phyloP scores from a whole-genome alignment of 2,113 vertebrate genomes.

The Haplochromis vanheusdeni region DNA sequence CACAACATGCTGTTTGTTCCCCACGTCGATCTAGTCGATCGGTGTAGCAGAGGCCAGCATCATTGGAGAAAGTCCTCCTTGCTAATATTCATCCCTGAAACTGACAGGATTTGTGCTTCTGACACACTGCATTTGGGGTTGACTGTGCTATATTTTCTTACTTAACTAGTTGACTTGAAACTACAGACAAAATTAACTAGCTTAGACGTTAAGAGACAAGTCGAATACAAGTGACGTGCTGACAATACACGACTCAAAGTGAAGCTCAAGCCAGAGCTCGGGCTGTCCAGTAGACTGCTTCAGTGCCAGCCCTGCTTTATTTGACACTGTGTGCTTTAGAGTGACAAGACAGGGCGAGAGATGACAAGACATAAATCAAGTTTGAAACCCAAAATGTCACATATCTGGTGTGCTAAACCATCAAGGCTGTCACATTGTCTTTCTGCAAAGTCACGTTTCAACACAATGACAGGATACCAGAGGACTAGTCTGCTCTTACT shows the following conservation, averaged over 20 bases:
- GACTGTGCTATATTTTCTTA: not conserved
- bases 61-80: not conserved
- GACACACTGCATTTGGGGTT: not conserved
- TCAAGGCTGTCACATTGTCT: not conserved
- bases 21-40: not conserved
- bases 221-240: not conserved
- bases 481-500: not conserved
- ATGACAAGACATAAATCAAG: not conserved
- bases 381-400: not conserved
- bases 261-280: not conserved
- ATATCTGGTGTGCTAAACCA: not conserved
- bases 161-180: not conserved
- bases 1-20: not conserved
- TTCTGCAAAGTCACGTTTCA: not conserved
- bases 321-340: not conserved
- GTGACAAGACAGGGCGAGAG: not conserved
- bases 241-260: not conserved
- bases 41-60: not conserved
- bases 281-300: not conserved
- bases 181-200: not conserved
- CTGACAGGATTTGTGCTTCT: not conserved
- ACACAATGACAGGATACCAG: not conserved
- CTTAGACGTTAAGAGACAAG: not conserved
- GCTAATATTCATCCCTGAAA: not conserved
- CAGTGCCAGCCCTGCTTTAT: not conserved